Percentiles rank a stretch among this genome's conserved stretches.
Conservation (phyloP, 2,888 invertebrate genomes). For the Biston stratarius region DNA sequence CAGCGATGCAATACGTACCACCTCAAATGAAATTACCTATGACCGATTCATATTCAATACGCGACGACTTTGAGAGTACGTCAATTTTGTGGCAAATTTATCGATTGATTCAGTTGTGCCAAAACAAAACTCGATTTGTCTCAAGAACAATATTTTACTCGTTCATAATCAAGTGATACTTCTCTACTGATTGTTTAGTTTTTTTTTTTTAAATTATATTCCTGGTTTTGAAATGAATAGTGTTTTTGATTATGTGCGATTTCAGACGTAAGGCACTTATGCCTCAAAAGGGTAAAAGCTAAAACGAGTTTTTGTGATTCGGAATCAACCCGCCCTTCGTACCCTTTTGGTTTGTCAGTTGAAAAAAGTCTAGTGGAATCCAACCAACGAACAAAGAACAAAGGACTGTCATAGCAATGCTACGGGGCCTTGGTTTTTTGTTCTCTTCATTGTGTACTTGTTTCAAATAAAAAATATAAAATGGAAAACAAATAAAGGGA, state of each 20-base stretch:
- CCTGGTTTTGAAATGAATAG: conserved; percentile 6
- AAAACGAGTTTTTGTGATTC: conserved; percentile 47
- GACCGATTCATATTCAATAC: conserved; percentile 41
- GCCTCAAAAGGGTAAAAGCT: conserved; percentile 38
- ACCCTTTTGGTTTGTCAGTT: conserved; percentile 28
- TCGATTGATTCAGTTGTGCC: conserved; percentile 52
- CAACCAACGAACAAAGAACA: conserved; percentile 49
- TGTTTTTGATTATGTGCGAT: conserved; percentile 17
- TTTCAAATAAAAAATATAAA: background rate
- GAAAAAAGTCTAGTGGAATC: conserved; percentile 51
- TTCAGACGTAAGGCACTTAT: conserved; percentile 44
- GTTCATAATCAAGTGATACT: conserved; percentile 14
- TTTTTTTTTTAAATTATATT: background rate
- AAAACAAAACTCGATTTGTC: conserved; percentile 56
- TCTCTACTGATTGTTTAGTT: background rate
- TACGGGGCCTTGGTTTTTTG: conserved; percentile 52
- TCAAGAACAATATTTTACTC: conserved; percentile 47
- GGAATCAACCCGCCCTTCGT: conserved; percentile 48
- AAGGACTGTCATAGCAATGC: conserved; percentile 55
- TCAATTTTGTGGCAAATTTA: conserved; percentile 44
- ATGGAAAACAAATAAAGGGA: no score
- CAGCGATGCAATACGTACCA: conserved; percentile 37
- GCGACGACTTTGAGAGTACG: conserved; percentile 24
- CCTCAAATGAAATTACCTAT: conserved; percentile 39
- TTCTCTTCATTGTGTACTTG: conserved; percentile 41